Conservation (phyloP, 1,140 invertebrate genomes). For the Micrasema minimum region DNA sequence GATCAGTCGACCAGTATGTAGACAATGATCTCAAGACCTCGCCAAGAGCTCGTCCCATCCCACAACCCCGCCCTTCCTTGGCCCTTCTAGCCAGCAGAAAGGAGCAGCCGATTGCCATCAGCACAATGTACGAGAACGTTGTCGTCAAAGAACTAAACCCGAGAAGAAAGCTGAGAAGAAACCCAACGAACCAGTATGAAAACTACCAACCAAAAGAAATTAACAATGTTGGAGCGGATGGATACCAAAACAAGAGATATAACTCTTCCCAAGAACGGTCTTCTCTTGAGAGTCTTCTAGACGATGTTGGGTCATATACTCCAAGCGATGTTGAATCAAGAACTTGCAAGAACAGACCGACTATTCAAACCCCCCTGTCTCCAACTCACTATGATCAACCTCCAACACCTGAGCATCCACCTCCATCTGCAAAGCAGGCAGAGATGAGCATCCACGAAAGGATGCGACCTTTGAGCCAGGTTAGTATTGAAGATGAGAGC, state of each 20-base stretch:
- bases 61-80: conserved; percentile 61
- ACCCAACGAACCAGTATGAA: conserved; percentile 59
- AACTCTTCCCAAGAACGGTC: conserved; percentile 68
- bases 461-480: conserved; percentile 90
- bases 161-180: conserved; percentile 74
- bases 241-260: conserved; percentile 58
- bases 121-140: conserved; percentile 77
- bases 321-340: conserved; percentile 60
- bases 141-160: conserved; percentile 79
- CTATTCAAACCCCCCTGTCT: conserved; percentile 72
- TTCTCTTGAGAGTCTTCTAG: conserved; percentile 73
- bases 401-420: conserved; percentile 93
- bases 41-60: conserved; percentile 59
- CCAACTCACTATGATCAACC: conserved; percentile 92
- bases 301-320: conserved; percentile 62
- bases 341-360: conserved; percentile 58
- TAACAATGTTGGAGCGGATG: conserved; percentile 65
- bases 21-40: conserved; percentile 70
- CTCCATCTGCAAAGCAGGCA: conserved; percentile 90
- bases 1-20: conserved; percentile 81
- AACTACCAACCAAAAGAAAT: conserved; percentile 66
- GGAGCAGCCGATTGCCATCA: conserved; percentile 77
- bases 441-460: conserved; percentile 89
- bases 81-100: conserved; percentile 57
- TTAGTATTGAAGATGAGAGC: conserved; percentile 64